Conservation (phyloP, 2,888 invertebrate species). For the Pachycephus smyrnensis region DNA sequence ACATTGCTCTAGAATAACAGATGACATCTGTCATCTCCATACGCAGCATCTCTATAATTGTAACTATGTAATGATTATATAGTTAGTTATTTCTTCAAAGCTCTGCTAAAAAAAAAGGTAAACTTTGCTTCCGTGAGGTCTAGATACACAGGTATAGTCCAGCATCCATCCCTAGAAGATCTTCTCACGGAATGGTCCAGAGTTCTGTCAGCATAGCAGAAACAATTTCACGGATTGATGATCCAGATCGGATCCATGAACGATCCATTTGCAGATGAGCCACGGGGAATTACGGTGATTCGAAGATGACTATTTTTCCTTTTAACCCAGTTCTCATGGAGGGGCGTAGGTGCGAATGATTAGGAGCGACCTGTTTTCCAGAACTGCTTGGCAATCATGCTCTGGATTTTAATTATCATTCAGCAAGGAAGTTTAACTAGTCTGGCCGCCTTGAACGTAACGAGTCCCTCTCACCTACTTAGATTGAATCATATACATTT, state of each 20-base stretch:
- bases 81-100: neutral
- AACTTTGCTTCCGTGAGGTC: too few relatives aligned
- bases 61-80: neutral
- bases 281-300: neutral
- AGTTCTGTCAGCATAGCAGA: neutral
- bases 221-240: conserved; percentile 48
- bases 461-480: neutral
- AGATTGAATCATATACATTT: neutral
- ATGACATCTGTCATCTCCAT: neutral
- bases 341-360: neutral
- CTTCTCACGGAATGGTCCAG: neutral
- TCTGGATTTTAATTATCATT: neutral
- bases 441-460: neutral
- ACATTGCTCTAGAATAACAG: neutral
- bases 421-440: neutral
- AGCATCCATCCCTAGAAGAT: neutral
- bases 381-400: neutral
- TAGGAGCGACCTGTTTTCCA: neutral
- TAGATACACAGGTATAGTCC: neutral
- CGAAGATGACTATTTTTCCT: conserved; percentile 24
- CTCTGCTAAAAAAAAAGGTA: neutral
- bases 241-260: conserved; percentile 41
- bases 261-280: neutral
- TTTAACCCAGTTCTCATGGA: conserved; percentile 38
- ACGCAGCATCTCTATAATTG: neutral